Conservation (phyloP, 2,888 invertebrate genomes). For the Cetonia aurata region DNA sequence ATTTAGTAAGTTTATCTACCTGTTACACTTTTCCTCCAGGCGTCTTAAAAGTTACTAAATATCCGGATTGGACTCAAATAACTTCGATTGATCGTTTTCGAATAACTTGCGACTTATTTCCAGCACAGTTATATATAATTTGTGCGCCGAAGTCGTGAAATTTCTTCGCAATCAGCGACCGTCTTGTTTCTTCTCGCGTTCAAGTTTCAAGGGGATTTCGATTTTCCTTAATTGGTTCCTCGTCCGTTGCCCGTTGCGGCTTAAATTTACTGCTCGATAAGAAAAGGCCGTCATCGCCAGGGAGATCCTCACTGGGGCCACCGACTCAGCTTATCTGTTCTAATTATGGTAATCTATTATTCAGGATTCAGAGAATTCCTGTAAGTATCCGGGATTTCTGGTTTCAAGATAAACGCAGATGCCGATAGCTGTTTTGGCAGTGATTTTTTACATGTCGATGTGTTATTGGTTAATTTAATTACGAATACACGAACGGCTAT, state of each 20-base stretch:
- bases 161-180: too few relatives aligned
- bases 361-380: slow-evolving; percentile 12
- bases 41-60: too few relatives aligned
- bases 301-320: not conserved
- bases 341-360: slow-evolving; percentile 22
- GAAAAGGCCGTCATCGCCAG: not conserved
- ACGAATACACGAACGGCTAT: too few relatives aligned
- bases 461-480: too few relatives aligned
- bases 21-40: too few relatives aligned
- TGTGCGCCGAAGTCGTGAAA: not conserved
- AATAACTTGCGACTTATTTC: too few relatives aligned
- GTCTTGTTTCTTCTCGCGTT: not conserved
- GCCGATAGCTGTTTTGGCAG: not conserved
- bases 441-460: too few relatives aligned
- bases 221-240: slow-evolving; percentile 1
- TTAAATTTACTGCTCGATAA: not conserved
- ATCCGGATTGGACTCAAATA: too few relatives aligned
- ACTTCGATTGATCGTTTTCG: too few relatives aligned
- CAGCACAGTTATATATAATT: not conserved
- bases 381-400: not conserved
- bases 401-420: not conserved
- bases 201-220: not conserved
- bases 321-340: not conserved
- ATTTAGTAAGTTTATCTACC: too few relatives aligned
- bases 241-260: not conserved